These are phyloP conservation scores for Drosophila yooni DNA, from an alignment of 2,888 invertebrate genomes.

Conservation along the genomic window DNA sequence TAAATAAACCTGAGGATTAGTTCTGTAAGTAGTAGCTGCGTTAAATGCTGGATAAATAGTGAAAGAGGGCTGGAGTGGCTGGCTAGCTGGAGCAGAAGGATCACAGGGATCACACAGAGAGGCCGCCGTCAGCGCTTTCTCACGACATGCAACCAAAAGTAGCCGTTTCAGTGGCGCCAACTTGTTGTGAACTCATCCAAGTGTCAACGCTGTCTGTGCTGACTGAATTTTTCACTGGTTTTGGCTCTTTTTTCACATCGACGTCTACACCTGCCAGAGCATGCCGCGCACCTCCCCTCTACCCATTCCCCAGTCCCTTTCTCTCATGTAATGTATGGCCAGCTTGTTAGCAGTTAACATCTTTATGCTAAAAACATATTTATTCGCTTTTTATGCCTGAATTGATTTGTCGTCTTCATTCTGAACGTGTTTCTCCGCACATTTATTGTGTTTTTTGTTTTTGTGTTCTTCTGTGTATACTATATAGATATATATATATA, in stretches of 20 bases:
- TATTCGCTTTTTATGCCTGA: constrained; percentile 82
- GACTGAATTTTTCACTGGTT: constrained; percentile 26
- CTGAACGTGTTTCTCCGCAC: constrained; percentile 63
- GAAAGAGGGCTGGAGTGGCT: constrained; percentile 6
- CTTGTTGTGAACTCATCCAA: constrained; percentile 43
- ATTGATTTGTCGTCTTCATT: constrained; percentile 80
- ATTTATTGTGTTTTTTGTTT: constrained; percentile 55
- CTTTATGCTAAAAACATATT: constrained; percentile 80
- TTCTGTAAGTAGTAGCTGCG: constrained; percentile 2
- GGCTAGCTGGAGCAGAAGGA: constrained; percentile 25
- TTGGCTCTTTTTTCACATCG: constrained; percentile 40
- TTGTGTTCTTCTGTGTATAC: constrained; percentile 10
- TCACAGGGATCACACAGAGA: constrained; percentile 39
- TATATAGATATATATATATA: constrained; percentile 8
- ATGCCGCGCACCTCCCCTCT: background rate
- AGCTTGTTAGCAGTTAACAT: constrained; percentile 79
- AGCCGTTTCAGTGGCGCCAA: constrained; percentile 41
- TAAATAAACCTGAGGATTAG: background rate
- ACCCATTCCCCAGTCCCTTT: background rate
- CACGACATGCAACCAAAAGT: constrained; percentile 44
- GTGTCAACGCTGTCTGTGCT: constrained; percentile 51
- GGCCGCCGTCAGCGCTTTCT: constrained; percentile 50
- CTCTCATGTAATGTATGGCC: background rate
- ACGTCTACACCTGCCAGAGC: constrained; percentile 36
- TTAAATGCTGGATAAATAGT: constrained; percentile 56